Base-by-base conservation (phyloP, 2,797 vertebrate genomes). In the Cottoperca gobio region DNA sequence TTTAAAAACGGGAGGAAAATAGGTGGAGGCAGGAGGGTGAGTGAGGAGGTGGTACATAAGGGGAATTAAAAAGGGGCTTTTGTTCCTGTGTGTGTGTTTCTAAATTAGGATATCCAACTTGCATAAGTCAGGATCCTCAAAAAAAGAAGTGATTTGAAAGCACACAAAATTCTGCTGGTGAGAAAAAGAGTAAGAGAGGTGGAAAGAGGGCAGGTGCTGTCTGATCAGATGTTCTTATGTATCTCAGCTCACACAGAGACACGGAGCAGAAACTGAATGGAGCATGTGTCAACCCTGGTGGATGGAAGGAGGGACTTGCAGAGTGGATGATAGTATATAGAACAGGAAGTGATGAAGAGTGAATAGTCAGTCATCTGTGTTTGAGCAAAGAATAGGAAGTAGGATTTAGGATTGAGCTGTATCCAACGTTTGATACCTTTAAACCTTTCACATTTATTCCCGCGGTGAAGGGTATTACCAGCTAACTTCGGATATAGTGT, bases 1-100 rank as follows among this genome's bases (percentile, higher is more conserved):
- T 75, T 83, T 81, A 35, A 70, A 79, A 79, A 53, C 43, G 54
- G 59, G 62, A 79, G 57, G 43, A 70, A 79, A 86, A 84, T 82
- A 71, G 73, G 69, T 78, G 79, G 59, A 77, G 68, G 65, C 73
- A 81, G 33, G 80, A 53, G 57, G 19, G 43, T 12, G 45, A 61
- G 68, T 39, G 26, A 75, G 49, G 52, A 63, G 37, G 66, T 23
- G 9, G 53, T 28, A 17, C 31, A 42, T 59, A 65, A 16, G 39
- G 55, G 49, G 62, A 55, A 66, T 74, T 53, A 33, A 76, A 84
- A 80, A 16, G 60, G 16, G 40, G 48, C 53, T 46, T 76, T 64
- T 64, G 53, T 79, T 48, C 55, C 37, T 58, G 28, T 2, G 45
- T 28, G 17, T 1, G 45, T 24, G 17, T 42, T 45, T 66, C 35